Evolutionary conservation across 2,888 invertebrate genomes (phyloP).

Genomic region (Drosophila kambysellisi): DNA sequence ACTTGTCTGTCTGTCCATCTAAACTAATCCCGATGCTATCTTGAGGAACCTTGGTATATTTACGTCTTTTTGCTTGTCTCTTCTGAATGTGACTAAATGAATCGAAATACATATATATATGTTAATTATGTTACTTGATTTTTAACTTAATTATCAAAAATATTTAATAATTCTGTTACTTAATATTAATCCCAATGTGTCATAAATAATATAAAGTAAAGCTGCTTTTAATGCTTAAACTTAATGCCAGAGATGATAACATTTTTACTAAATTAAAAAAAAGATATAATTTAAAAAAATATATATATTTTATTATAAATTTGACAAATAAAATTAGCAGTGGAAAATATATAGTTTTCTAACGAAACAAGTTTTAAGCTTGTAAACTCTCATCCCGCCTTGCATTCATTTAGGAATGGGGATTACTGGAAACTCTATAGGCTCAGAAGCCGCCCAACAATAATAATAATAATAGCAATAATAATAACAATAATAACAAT

Average conservation of each 20-base stretch:
- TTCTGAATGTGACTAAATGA: neutral
- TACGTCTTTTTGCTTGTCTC: neutral
- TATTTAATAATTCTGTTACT: neutral
- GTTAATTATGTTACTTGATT: neutral
- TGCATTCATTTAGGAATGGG: too few species aligned
- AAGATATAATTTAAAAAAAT: too few species aligned
- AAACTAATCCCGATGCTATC: neutral
- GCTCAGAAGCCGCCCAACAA: too few species aligned
- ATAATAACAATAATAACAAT: too few species aligned
- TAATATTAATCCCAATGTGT: neutral
- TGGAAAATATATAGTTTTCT: too few species aligned
- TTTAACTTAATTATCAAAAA: neutral
- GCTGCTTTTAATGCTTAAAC: too few species aligned
- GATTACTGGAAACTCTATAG: too few species aligned
- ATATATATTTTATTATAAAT: too few species aligned
- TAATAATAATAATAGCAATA: neutral
- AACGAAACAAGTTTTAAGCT: too few species aligned
- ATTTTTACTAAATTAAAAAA: neutral
- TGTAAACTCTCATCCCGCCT: too few species aligned
- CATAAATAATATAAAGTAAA: neutral
- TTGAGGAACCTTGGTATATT: neutral
- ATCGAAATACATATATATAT: rapidly evolving
- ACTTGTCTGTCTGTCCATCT: neutral
- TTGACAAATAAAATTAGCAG: too few species aligned
- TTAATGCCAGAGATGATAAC: neutral